phyloP scores from a whole-genome alignment of 1,140 invertebrate species.

The Galleria mellonella region DNA sequence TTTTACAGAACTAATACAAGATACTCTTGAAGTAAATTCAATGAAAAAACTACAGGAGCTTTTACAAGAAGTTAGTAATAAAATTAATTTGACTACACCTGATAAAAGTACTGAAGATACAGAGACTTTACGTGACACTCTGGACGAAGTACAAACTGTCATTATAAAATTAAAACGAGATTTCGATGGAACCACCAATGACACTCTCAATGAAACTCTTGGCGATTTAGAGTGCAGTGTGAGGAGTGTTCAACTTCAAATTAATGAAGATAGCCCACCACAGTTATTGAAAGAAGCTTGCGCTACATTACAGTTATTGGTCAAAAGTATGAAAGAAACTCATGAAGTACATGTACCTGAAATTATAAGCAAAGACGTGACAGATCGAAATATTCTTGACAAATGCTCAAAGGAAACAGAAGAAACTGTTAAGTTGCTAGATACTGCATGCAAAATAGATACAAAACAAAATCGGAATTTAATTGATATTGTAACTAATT shows the following conservation, averaged over 20 bases:
- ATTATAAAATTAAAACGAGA: conserved; percentile 57
- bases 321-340: conserved; percentile 37
- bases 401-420: conserved; percentile 43
- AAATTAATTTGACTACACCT: conserved; percentile 22
- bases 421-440: conserved; percentile 42
- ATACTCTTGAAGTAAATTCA: conserved; percentile 17
- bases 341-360: conserved; percentile 18
- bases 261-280: conserved; percentile 51
- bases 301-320: conserved; percentile 43
- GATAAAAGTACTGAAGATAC: conserved; percentile 22
- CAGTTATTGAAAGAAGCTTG: conserved; percentile 55
- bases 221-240: conserved; percentile 69
- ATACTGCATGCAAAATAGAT: conserved; percentile 26
- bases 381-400: conserved; percentile 22
- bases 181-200: conserved; percentile 38
- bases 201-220: conserved; percentile 59
- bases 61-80: conserved; percentile 38
- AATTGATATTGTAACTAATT: conserved; percentile 24
- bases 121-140: conserved; percentile 36
- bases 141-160: conserved; percentile 62
- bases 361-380: conserved; percentile 12
- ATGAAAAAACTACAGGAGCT: conserved; percentile 35
- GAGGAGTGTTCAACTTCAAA: conserved; percentile 62
- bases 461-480: conserved; percentile 19
- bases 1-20: conserved; percentile 9